These are phyloP conservation scores for Xestoiulus laeticollis DNA, from an alignment of 2,888 invertebrate genomes.

Conservation along the genomic window DNA sequence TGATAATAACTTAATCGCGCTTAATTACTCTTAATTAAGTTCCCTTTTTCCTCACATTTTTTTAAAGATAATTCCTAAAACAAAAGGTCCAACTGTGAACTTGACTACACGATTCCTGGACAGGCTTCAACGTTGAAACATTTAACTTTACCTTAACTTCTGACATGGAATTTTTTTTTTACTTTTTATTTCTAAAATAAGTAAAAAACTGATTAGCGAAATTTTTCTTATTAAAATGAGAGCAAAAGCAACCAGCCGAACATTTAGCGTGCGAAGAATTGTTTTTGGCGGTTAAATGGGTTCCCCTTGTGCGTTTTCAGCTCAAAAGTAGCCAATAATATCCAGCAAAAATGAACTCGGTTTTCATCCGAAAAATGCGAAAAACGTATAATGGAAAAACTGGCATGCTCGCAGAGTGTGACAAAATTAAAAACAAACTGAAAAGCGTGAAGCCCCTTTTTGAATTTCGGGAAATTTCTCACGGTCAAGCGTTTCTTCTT, in stretches of 20 bases:
- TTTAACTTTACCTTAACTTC: neutral
- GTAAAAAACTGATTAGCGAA: neutral
- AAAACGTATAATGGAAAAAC: neutral
- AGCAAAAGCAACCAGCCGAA: neutral
- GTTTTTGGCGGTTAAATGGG: neutral
- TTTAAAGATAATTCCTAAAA: neutral
- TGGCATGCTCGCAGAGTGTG: conserved; percentile 13
- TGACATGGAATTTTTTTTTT: neutral
- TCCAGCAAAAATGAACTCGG: neutral
- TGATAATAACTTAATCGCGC: neutral
- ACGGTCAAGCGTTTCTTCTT: conserved; percentile 33
- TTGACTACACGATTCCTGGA: neutral
- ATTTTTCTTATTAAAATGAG: neutral
- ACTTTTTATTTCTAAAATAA: neutral
- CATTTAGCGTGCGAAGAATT: conserved; percentile 23
- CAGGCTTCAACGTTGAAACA: neutral
- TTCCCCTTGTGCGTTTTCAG: neutral
- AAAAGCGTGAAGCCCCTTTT: neutral
- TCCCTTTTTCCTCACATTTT: neutral
- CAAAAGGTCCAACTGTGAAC: neutral
- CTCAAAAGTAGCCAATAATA: neutral
- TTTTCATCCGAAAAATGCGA: neutral
- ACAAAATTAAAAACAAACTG: conserved; percentile 1
- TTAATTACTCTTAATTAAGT: neutral
- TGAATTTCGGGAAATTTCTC: neutral